Evolutionary conservation across 2,888 invertebrate genomes (phyloP), one percentile per base, ranked within the genome.

Genomic region (Hofmannophila pseudospretella): DNA sequence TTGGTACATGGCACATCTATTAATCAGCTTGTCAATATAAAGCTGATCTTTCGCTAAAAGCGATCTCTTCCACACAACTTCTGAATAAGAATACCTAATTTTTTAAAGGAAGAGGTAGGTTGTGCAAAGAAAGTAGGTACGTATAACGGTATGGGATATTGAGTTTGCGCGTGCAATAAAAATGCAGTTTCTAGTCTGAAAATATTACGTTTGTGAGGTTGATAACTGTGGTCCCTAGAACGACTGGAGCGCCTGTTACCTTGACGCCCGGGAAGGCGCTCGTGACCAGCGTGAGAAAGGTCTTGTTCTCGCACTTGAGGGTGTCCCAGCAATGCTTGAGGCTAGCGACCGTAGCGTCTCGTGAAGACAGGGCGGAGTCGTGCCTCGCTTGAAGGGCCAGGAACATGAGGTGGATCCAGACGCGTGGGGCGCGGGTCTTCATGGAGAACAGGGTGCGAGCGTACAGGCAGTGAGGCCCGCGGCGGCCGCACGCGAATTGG

Each of bases 391-490:
- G 96, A 45, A 97, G 90, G 45, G 96, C 95, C 34, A 98, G 90
- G 79, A 98, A 97, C 96, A 98, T 97, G 33, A 98, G 89, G 84
- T 98, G 97, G 48, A 98, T 94, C 98, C 97, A 97, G 28, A 94
- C 93, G 51, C 95, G 90, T 0, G 97, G 94, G 67, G 93, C 91
- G 46, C 95, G 90, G 19, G 94, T 94, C 49, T 92, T 89, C 91
- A 94, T 91, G 7, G 91, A 91, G 79, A 94, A 94, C 53, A 91
- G 90, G 7, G 93, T 91, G 64, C 92, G 91, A 39, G 92, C 91
- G 86, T 96, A 97, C 44, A 97, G 89, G 76, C 97, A 98, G 79
- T 96, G 93, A 58, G 94, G 90, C 52, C 91, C 93, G 65, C 92
- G 89, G 30, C 92, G 92, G 59, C 95, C 95, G 82, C 97, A 97